These are phyloP conservation scores for Sepiola atlantica DNA, from an alignment of 2,888 invertebrate species.

Conservation along the genomic window DNA sequence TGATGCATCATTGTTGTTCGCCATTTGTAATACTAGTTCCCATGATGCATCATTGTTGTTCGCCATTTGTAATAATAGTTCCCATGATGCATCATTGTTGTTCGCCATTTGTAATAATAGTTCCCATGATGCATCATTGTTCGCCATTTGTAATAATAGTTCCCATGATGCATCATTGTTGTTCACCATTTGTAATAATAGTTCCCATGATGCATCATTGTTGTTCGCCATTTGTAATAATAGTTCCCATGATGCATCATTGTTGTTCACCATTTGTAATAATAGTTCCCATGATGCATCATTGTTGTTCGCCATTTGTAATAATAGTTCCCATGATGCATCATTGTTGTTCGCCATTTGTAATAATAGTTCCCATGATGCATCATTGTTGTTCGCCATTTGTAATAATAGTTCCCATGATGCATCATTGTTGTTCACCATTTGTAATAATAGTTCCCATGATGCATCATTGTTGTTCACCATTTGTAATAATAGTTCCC, in stretches of 20 bases:
- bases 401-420: neutral
- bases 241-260: neutral
- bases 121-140: neutral
- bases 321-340: neutral
- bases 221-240: neutral
- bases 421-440: neutral
- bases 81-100: neutral
- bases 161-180: neutral
- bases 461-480: neutral
- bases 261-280: neutral
- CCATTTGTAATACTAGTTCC: neutral
- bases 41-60: neutral
- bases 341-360: neutral
- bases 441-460: neutral
- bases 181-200: neutral
- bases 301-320: neutral
- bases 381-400: neutral
- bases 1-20: neutral
- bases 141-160: neutral
- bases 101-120: neutral
- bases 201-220: neutral
- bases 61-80: neutral
- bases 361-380: neutral
- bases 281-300: neutral
- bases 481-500: neutral